These are phyloP conservation scores for Cephus runcator DNA, from an alignment of 2,888 invertebrate genomes.

Conservation along the genomic window DNA sequence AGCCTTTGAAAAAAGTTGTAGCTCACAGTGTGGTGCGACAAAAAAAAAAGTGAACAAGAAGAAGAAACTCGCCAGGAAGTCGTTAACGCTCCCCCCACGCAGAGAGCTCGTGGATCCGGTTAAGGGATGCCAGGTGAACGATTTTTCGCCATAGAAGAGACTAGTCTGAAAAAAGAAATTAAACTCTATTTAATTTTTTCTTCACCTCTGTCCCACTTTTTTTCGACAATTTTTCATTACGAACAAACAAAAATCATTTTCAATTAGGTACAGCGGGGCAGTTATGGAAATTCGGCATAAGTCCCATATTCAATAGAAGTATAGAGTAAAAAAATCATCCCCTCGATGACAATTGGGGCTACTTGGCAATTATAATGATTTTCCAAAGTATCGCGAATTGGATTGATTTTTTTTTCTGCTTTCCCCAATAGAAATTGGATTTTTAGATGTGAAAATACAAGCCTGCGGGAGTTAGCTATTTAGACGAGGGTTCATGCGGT, in stretches of 20 bases:
- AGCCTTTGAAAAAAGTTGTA: background rate
- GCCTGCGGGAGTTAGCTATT: conserved; percentile 19
- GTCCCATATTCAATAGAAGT: background rate
- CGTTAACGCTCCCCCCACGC: conserved; percentile 25
- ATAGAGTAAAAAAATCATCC: background rate
- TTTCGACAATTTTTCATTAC: background rate
- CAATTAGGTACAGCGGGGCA: background rate
- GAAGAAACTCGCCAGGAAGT: conserved; percentile 25
- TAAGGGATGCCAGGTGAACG: conserved; percentile 28
- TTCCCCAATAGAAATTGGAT: conserved; percentile 16
- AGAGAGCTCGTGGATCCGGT: conserved; percentile 27
- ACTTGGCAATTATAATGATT: background rate
- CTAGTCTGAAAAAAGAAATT: background rate
- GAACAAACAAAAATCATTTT: background rate
- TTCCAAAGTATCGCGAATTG: background rate
- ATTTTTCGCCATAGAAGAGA: background rate
- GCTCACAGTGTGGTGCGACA: background rate
- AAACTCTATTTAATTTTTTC: background rate
- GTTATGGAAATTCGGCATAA: background rate
- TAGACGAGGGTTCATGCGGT: conserved; percentile 59
- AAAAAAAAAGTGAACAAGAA: background rate
- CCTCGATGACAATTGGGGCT: background rate
- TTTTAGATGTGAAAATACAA: conserved; percentile 22
- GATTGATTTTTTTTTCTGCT: background rate
- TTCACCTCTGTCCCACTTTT: background rate